Conservation (phyloP, 2,797 vertebrate genomes). For the Phaenicophaeus curvirostris region DNA sequence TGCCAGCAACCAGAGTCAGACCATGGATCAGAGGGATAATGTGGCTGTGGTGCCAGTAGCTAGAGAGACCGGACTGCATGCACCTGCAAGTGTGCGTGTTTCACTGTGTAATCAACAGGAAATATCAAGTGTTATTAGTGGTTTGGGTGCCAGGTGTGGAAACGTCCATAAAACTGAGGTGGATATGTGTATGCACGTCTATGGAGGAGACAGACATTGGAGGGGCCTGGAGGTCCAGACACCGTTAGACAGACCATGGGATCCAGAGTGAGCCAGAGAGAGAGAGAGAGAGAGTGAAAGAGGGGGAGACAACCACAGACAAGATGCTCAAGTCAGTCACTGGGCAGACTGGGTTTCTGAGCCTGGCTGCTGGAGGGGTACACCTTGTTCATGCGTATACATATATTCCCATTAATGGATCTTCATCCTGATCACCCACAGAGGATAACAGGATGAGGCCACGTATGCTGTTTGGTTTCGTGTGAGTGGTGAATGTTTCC, state of each 20-base stretch:
- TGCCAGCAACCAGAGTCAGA: neutral
- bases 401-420: neutral
- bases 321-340: neutral
- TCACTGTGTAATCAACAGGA: neutral
- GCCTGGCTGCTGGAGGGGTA: neutral
- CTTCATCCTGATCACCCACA: neutral
- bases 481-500: neutral
- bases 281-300: no score
- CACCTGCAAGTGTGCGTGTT: fast-evolving
- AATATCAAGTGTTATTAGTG: neutral
- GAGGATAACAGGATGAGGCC: neutral
- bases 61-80: neutral
- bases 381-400: neutral
- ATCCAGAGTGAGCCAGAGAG: neutral
- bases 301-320: neutral
- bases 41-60: neutral
- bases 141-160: neutral
- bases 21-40: neutral
- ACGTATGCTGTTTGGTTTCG: neutral
- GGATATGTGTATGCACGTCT: neutral
- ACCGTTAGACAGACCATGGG: fast-evolving
- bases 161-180: neutral
- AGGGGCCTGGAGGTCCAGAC: neutral
- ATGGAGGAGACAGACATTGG: neutral
- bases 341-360: neutral